Percentiles rank a stretch among this genome's conserved stretches.
phyloP scores from a whole-genome alignment of 30 jellyfish, hydroid and myxozoan genomes.

The Turritopsis dohrnii region DNA sequence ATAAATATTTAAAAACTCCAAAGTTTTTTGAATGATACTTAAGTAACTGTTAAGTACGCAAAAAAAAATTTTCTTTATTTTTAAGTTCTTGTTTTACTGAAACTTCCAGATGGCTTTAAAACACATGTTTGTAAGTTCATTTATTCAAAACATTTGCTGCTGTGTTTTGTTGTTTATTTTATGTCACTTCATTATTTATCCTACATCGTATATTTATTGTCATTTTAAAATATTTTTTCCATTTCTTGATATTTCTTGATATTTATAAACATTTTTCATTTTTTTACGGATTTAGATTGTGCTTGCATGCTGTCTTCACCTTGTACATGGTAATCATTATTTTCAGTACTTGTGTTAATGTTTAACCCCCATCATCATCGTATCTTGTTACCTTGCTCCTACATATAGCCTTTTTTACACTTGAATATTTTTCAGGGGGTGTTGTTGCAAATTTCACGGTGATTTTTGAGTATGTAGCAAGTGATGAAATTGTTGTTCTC shows the following conservation, averaged over 20 bases:
- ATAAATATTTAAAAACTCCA: background rate
- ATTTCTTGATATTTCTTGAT: no score
- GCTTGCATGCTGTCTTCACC: background rate
- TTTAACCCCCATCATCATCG: no score
- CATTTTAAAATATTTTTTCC: no score
- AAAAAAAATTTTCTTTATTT: no score
- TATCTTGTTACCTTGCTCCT: background rate
- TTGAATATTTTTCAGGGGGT: background rate
- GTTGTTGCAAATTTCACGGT: slow-evolving; percentile 15
- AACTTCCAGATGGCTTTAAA: no score
- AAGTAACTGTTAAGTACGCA: background rate
- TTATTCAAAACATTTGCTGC: background rate
- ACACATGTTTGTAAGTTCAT: no score
- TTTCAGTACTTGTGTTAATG: no score
- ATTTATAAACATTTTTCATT: background rate
- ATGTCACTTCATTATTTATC: no score
- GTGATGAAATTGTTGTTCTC: slow-evolving; percentile 33
- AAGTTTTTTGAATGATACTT: background rate
- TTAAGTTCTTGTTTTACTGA: no score
- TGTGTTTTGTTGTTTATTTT: no score
- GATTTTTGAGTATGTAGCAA: slow-evolving; percentile 30
- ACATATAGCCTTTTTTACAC: background rate
- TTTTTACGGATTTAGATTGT: background rate
- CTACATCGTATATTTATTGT: no score
- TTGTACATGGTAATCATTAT: background rate